Conservation (phyloP, 2,797 vertebrate genomes). For the Lemur catta region DNA sequence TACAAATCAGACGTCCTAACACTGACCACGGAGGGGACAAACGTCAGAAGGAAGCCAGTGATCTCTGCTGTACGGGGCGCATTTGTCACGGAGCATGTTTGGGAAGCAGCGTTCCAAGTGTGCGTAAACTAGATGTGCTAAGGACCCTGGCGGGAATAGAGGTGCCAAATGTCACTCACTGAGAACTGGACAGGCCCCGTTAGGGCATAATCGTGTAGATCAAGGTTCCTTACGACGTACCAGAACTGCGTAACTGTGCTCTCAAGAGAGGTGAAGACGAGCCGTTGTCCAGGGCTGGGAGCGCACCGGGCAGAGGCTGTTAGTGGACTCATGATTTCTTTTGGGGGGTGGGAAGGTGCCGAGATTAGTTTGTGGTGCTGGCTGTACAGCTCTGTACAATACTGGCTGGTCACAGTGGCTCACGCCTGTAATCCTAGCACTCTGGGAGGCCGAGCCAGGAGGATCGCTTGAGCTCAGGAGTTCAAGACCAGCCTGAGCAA, state of each 20-base stretch:
- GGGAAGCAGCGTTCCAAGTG: not conserved
- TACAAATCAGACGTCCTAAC: not conserved
- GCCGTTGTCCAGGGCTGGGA: not conserved
- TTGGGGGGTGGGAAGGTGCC: not conserved
- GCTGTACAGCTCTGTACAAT: not conserved
- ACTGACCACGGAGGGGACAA: not conserved
- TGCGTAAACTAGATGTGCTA: not conserved
- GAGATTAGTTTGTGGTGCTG: not conserved
- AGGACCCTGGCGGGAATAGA: not conserved
- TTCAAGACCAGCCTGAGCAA: too few relatives aligned
- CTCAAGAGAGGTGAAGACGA: not conserved
- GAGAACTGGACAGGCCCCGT: not conserved
- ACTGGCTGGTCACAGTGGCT: too few relatives aligned
- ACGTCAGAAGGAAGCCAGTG: too few relatives aligned
- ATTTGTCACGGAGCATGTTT: not conserved
- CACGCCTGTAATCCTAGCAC: too few relatives aligned
- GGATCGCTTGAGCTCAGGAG: too few relatives aligned
- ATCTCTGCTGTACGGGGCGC: not conserved
- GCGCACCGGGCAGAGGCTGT: not conserved
- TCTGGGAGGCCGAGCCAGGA: too few relatives aligned
- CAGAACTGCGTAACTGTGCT: not conserved
- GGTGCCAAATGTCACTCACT: too few relatives aligned
- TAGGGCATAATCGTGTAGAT: not conserved
- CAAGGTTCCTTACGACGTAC: fast-evolving
- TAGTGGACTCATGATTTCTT: not conserved